Evolutionary conservation across 2,888 invertebrate genomes (phyloP).

Genomic region (Folsomia manolachei): DNA sequence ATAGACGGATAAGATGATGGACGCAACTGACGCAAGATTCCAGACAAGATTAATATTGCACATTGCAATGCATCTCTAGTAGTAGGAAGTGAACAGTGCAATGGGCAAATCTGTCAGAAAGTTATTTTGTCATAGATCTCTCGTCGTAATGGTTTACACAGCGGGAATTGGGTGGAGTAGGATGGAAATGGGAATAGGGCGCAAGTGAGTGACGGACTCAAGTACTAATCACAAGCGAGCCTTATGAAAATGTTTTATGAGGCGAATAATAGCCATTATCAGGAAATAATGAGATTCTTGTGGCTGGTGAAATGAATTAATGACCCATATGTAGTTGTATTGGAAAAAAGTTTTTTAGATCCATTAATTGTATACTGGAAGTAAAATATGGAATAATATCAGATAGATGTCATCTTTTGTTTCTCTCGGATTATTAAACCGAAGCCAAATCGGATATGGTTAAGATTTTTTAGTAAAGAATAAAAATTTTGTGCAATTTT

Average conservation of each 20-base stretch:
- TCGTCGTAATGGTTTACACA: neutral
- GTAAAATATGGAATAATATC: no score
- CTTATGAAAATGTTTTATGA: slow-evolving; percentile 7
- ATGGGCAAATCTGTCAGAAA: neutral
- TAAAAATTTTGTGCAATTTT: no score
- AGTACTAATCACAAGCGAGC: neutral
- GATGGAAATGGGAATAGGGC: neutral
- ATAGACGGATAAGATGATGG: neutral
- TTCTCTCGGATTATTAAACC: no score
- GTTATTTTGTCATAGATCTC: neutral
- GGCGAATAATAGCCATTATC: neutral
- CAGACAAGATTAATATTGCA: neutral
- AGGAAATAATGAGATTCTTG: slow-evolving; percentile 21
- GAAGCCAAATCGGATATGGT: no score
- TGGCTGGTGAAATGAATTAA: slow-evolving; percentile 16
- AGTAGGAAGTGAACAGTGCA: neutral
- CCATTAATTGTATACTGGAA: no score
- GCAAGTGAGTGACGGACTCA: neutral
- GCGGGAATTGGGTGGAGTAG: no score
- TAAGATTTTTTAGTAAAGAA: no score
- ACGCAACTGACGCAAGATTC: neutral
- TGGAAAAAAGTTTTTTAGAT: no score
- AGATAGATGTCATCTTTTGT: no score
- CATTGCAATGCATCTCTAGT: neutral
- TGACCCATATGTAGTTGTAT: no score